A percentile compares a stretch with the other conserved stretches of the same genome.
These are phyloP conservation scores for Himalopsyche anomala DNA, from an alignment of 2,888 invertebrate species.

Conservation along the genomic window DNA sequence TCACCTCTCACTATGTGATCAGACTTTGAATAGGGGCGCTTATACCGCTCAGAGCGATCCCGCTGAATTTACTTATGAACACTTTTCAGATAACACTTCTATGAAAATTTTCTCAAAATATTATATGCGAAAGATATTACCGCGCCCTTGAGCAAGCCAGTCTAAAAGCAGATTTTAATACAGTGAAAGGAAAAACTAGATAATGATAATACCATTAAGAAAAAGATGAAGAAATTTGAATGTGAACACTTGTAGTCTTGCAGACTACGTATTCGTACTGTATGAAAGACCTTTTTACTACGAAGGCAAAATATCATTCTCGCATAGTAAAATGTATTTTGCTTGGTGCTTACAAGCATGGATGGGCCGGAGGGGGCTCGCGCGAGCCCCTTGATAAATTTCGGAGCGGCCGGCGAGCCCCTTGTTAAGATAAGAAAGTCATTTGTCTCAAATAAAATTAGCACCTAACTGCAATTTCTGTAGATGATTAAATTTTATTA, in stretches of 20 bases:
- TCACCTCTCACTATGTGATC: conserved; percentile 41
- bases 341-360: too few species aligned
- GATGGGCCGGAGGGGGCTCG: too few species aligned
- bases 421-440: too few species aligned
- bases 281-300: too few species aligned
- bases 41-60: conserved; percentile 1
- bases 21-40: neutral
- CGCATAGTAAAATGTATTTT: too few species aligned
- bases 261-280: too few species aligned
- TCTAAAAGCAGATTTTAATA: conserved; percentile 19
- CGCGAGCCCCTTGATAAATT: too few species aligned
- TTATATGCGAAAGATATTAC: conserved; percentile 1
- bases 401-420: too few species aligned
- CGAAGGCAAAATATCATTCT: too few species aligned
- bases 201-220: conserved; percentile 26
- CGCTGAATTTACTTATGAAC: conserved; percentile 18
- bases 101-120: conserved; percentile 34
- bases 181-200: conserved; percentile 16
- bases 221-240: conserved; percentile 19
- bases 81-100: conserved; percentile 13
- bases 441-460: too few species aligned
- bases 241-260: neutral
- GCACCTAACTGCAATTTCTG: too few species aligned
- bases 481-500: too few species aligned
- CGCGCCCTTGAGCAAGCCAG: neutral